Evolutionary conservation across 2,888 invertebrate species (phyloP), one percentile per base, ranked within the genome.

Genomic region (Peribatodes rhomboidaria): DNA sequence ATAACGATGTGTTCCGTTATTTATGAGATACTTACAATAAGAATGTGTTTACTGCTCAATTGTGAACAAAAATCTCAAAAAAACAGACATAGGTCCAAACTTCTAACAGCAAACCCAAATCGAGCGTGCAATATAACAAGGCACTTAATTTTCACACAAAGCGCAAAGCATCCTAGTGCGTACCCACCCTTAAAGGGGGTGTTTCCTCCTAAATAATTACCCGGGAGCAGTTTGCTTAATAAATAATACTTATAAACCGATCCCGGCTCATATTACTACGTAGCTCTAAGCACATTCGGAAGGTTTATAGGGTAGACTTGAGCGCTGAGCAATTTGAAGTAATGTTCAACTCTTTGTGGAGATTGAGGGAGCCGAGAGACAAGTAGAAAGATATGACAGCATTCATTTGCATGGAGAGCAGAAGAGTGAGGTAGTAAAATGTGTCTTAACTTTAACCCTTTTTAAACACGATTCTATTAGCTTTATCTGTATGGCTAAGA

Each of bases 211-310:
- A 87, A 89, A 90, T 90, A 90, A 90, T 90, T 89, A 89, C 86
- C 82, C 74, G 65, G 70, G 75, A 77, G 77, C 88, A 85, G 87
- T 89, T 86, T 77, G 79, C 68, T 84, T 78, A 83, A 91, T 91
- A 90, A 91, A 91, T 91, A 90, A 88, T 88, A 89, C 89, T 90
- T 89, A 90, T 83, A 84, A 82, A 80, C 80, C 81, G 77, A 86
- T 84, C 81, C 77, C 74, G 65, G 75, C 77, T 65, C 63, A 63
- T 61, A 65, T 65, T 63, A 42, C 61, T 57, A 44, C 54, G 60
- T 39, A 39, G 63, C 46, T 33, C 57, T 63, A 53, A 57, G 63
- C 52, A 56, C 39, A 57, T 47, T 57, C 18, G 52, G 46, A 10
- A 57, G 52, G 57, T 55, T 41, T 62, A 56, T 27, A 4, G 52